phyloP scores from a whole-genome alignment of 2,797 vertebrate genomes.

The Mycteria americana region DNA sequence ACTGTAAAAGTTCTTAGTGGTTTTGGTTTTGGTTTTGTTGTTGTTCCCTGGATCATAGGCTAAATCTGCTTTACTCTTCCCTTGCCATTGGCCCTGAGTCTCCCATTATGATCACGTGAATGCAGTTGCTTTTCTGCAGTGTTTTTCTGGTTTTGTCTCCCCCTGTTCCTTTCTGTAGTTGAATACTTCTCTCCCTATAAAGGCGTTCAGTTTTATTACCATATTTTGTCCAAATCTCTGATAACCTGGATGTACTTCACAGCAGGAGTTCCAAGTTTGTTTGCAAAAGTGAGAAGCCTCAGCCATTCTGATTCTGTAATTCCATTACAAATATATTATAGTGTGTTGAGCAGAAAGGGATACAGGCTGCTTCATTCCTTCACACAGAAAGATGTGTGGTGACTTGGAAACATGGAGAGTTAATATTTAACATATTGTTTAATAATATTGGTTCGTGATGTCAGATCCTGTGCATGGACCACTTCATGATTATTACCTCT shows the following conservation, averaged over 20 bases:
- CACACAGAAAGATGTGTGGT: background rate
- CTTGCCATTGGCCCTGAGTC: background rate
- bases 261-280: background rate
- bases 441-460: background rate
- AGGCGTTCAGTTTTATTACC: background rate
- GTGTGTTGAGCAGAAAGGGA: background rate
- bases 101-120: background rate
- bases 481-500: background rate
- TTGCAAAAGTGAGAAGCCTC: background rate
- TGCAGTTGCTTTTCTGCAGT: background rate
- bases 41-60: background rate
- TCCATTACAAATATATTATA: background rate
- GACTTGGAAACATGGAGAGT: background rate
- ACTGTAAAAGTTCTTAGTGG: background rate
- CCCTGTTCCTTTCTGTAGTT: background rate
- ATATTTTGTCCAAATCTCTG: background rate
- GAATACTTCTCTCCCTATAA: background rate
- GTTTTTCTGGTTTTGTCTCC: background rate
- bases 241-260: background rate
- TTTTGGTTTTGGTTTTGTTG: background rate
- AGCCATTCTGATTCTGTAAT: background rate
- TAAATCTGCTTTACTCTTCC: background rate
- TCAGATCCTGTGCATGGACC: background rate
- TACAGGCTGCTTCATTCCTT: background rate
- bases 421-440: background rate